Evolutionary conservation across 2,797 vertebrate genomes (phyloP).

Genomic region (Pteropus rufus): DNA sequence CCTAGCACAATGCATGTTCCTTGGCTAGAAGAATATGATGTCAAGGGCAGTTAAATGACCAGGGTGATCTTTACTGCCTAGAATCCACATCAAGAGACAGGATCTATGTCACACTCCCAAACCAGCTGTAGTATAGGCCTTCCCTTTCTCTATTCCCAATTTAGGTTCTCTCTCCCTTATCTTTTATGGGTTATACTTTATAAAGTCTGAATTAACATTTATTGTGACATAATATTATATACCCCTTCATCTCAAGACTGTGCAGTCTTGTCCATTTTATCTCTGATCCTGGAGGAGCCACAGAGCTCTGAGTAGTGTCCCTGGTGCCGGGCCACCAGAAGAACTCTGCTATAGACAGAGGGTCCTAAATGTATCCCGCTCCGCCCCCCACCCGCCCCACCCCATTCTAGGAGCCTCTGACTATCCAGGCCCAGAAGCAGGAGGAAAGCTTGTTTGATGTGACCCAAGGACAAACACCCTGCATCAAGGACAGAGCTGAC

Average conservation of each 20-base stretch:
- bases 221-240: not conserved
- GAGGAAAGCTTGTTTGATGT: not conserved
- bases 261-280: not conserved
- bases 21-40: not conserved
- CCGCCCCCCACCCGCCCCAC: too few species aligned
- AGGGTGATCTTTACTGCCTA: not conserved
- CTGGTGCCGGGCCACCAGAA: not conserved
- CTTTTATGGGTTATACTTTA: not conserved
- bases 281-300: not conserved
- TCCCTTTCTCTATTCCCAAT: not conserved
- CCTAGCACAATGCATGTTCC: not conserved
- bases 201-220: not conserved
- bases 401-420: not conserved
- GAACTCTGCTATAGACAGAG: not conserved
- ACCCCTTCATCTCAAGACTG: not conserved
- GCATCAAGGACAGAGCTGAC: not conserved
- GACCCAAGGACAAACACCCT: not conserved
- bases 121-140: not conserved
- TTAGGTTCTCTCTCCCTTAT: not conserved
- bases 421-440: not conserved
- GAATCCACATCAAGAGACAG: not conserved
- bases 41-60: not conserved
- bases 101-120: not conserved
- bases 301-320: not conserved
- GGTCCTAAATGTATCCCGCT: not conserved